Evolutionary conservation across 2,888 invertebrate species (phyloP).

Genomic region (Tethea ocularis): DNA sequence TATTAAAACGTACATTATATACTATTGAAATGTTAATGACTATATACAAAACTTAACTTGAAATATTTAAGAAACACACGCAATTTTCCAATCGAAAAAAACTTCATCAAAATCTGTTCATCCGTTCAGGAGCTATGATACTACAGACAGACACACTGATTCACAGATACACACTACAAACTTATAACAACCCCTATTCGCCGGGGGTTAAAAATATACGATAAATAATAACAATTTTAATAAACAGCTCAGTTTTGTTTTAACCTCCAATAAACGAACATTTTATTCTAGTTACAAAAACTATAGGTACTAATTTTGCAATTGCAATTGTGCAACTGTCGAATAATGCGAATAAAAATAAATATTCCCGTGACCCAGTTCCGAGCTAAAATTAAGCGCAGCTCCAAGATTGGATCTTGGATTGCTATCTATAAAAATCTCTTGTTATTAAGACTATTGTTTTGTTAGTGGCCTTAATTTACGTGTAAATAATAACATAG

Average conservation of each 20-base stretch:
- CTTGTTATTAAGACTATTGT: neutral
- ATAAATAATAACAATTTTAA: no score
- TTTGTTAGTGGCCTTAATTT: neutral
- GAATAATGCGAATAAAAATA: neutral
- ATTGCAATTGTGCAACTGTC: neutral
- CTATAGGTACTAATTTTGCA: neutral
- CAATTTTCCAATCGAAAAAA: no score
- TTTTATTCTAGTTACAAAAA: neutral
- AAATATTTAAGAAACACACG: no score
- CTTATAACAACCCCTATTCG: neutral
- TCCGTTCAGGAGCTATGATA: no score
- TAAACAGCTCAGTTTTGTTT: no score
- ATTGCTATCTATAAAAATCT: conserved; percentile 3
- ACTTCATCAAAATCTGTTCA: no score
- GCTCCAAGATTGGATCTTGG: neutral
- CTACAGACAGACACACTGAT: no score
- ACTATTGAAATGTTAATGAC: no score
- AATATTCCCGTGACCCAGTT: neutral
- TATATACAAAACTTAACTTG: no score
- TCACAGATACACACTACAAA: no score
- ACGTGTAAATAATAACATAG: neutral
- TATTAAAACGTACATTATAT: no score
- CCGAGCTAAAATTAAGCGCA: neutral
- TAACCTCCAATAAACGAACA: neutral
- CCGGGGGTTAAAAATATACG: no score